Evolutionary conservation across 2,888 invertebrate genomes (phyloP), one percentile per base, ranked within the genome.

Genomic region (Uloborus plumipes): DNA sequence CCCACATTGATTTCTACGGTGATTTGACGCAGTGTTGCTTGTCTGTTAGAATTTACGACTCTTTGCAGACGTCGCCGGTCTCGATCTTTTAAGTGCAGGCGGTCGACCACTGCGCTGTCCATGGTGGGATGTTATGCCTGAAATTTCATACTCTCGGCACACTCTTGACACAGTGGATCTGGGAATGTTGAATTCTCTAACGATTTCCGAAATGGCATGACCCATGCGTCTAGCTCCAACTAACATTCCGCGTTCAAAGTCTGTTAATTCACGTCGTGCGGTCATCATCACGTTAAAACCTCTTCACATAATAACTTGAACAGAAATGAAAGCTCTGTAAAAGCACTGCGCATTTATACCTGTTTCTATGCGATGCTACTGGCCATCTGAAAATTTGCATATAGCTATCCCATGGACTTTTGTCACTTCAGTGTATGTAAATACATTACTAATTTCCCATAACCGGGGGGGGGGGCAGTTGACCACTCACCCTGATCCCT

Each of bases 201-300:
- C 64, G 39, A 64, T 16, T 31, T 64, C 64, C 39, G 39, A 64
- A 64, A 64, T 26, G n/a, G 62, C 22, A 64, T 64, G 18, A 39
- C 1, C n/a, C 1, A 64, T 39, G 39, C 47, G 53, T 53, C 16
- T 53, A 16, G n/a, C n/a, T 53, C 16, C 53, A 53, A 26, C 26
- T 26, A 26, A 26, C 20, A 20, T 20, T 61, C 61, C 61, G 6
- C 20, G 20, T 61, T 61, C 1, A 20, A 18, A 15, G 11, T 13
- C 59, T 59, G 20, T 26, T 26, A 59, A 61, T 61, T 20, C 61
- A 1, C 20, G 15, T 18, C 20, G 7, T 61, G 61, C 1, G 61
- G 61, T 20, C 20, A 61, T 61, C 0, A 61, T 61, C 22, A 18
- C n/a, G 11, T 20, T 2, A 61, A 20, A 18, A 61, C 14, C 20